These are phyloP conservation scores for Neostethus bicornis DNA, from an alignment of 2,797 vertebrate genomes.

Conservation along the genomic window DNA sequence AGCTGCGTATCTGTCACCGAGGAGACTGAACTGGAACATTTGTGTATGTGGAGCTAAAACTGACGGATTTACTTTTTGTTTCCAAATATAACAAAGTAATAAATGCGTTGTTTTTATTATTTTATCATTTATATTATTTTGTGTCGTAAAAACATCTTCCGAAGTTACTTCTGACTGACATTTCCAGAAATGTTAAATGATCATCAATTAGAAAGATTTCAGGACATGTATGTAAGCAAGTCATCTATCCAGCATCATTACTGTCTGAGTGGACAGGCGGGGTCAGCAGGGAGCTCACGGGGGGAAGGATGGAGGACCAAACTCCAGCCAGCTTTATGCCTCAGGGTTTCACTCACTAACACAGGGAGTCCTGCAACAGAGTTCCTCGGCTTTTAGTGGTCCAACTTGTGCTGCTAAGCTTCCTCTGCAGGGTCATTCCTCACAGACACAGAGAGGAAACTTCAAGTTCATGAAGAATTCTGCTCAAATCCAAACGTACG, in stretches of 20 bases:
- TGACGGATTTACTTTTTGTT: no score
- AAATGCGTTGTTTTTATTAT: background rate
- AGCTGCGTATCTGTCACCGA: no score
- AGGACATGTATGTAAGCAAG: background rate
- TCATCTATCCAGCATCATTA: slow-evolving; percentile 21
- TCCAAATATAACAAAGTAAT: no score
- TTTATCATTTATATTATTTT: background rate
- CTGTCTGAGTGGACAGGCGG: slow-evolving; percentile 21
- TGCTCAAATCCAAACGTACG: background rate
- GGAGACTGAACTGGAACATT: no score
- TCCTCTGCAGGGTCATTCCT: no score
- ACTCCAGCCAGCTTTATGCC: slow-evolving; percentile 45
- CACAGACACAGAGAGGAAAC: no score
- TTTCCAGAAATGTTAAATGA: slow-evolving; percentile 5
- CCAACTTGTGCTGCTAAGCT: slow-evolving; percentile 20
- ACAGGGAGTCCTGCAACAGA: slow-evolving; percentile 32
- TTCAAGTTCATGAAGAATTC: no score
- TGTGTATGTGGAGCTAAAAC: no score
- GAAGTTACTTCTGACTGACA: background rate
- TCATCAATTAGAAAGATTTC: slow-evolving; percentile 22
- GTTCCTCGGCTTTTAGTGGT: slow-evolving; percentile 23
- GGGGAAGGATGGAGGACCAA: slow-evolving; percentile 27
- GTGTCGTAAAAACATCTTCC: no score
- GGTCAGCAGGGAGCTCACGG: slow-evolving; percentile 16
- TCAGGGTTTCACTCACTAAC: slow-evolving; percentile 43